Evolutionary conservation across 2,797 vertebrate genomes (phyloP), one percentile per base, ranked within the genome.

Genomic region (Enteromius trimaculatus): DNA sequence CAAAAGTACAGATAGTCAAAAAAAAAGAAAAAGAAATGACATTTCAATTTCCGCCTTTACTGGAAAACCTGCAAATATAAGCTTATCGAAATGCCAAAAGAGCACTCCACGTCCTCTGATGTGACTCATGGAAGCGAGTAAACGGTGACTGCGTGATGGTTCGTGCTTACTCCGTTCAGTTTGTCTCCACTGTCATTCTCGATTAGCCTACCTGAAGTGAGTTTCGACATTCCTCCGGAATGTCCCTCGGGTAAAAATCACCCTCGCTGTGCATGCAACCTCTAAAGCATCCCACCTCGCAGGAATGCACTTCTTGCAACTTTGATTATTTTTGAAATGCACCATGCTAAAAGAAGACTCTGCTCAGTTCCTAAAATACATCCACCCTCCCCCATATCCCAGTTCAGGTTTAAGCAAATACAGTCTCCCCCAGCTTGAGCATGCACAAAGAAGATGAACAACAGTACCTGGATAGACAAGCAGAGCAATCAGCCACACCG

Each of bases 391-490:
- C 42, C 34, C 62, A 64, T 75, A 14, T 37, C 51, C 37, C 37
- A 31, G 44, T 64, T 81, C 17, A 74, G 19, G 16, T 64, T 23
- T 14, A 64, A 7, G 29, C 44, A 76, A 16, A 66, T 14, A 65
- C 49, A 16, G 29, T 49, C 77, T 23, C 26, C 29, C 9, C 49
- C 66, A 78, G 39, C 75, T 70, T 44, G 14, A 71, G 21, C 68
- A 80, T 84, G 77, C 77, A 76, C 9, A 34, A 21, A 58, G 47
- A 34, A 4, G 31, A 68, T 31, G 47, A 62, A 62, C 10, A 78
- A 53, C 51, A 90, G 93, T 95, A 95, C 95, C 95, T 95, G 94
- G 93, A 86, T 94, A 95, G 55, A 94, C 89, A 85, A 95, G 92
- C 85, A 90, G 86, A 51, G 93, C 92, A 86, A 95, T 92, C 89